Evolutionary conservation across 1,140 invertebrate species (phyloP).

Genomic region (Heliconius hewitsoni): DNA sequence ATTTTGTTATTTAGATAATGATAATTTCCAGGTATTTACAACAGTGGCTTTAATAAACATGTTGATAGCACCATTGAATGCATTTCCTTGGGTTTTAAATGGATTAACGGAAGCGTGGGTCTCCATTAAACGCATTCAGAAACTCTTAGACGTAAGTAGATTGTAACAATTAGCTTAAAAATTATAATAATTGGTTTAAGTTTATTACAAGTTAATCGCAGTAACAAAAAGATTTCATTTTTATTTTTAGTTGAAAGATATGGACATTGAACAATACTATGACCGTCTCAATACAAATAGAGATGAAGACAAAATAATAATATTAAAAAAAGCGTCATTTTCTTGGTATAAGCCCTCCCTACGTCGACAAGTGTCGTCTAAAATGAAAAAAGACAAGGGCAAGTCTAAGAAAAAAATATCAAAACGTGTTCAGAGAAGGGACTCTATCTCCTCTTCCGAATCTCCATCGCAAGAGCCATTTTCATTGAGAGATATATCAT

Average conservation of each 20-base stretch:
- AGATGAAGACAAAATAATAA: conserved; percentile 75
- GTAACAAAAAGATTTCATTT: neutral
- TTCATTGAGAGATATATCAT: conserved; percentile 81
- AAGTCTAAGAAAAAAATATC: conserved; percentile 72
- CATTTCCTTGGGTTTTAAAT: conserved; percentile 99
- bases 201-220: neutral
- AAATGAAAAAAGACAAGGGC: conserved; percentile 77
- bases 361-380: conserved; percentile 39
- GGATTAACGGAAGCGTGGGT: conserved; percentile 97
- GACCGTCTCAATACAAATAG: conserved; percentile 66
- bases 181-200: neutral
- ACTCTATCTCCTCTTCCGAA: conserved; percentile 51
- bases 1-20: neutral
- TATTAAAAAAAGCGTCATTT: conserved; percentile 81
- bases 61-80: conserved; percentile 97
- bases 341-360: conserved; percentile 63
- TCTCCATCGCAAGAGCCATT: conserved; percentile 61
- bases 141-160: conserved; percentile 85
- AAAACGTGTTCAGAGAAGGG: conserved; percentile 50
- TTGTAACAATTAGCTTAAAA: neutral
- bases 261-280: conserved; percentile 82
- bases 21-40: conserved; percentile 87
- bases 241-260: conserved; percentile 82
- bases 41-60: conserved; percentile 97
- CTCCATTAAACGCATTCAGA: conserved; percentile 91